Percentiles rank a stretch among this genome's conserved stretches.
Evolutionary conservation across 2,113 vertebrate genomes (phyloP).

Genomic region (Oncorhynchus mykiss): DNA sequence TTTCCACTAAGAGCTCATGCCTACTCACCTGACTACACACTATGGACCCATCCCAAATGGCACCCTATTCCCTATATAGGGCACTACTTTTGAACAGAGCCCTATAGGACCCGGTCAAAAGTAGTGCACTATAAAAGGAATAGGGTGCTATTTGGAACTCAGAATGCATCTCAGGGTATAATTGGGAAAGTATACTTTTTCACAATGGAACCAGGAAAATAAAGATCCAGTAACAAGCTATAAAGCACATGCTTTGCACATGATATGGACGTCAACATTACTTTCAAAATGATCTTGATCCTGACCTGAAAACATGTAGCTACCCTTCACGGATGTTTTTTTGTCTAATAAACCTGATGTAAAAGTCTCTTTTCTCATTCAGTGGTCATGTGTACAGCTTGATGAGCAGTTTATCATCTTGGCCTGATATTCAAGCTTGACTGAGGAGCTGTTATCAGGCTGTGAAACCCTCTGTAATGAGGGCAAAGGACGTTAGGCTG

Average conservation of each 20-base stretch:
- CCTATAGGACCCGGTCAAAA: too few relatives aligned
- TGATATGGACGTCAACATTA: too few relatives aligned
- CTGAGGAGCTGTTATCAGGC: slow-evolving; percentile 30
- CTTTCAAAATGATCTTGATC: background rate
- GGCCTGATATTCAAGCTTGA: slow-evolving; percentile 15
- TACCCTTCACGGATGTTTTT: background rate
- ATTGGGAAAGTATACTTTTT: background rate
- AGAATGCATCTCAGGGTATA: too few relatives aligned
- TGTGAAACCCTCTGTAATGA: slow-evolving; percentile 35
- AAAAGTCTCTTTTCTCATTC: background rate
- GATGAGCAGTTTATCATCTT: slow-evolving; percentile 11
- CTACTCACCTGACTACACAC: slow-evolving; percentile 12
- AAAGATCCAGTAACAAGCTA: background rate
- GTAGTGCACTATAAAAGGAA: too few relatives aligned
- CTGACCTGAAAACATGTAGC: background rate
- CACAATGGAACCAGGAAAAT: background rate
- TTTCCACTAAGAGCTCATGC: slow-evolving; percentile 25
- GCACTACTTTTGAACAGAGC: too few relatives aligned
- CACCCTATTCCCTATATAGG: too few relatives aligned
- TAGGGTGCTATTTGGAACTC: too few relatives aligned
- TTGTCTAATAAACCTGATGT: background rate
- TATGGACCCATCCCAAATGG: too few relatives aligned
- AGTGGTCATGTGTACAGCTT: background rate
- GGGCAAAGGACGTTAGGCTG: slow-evolving; percentile 20
- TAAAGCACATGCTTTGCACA: background rate